These are phyloP conservation scores for Phylloscopus collybita DNA, from an alignment of 2,797 vertebrate genomes.

Conservation along the genomic window DNA sequence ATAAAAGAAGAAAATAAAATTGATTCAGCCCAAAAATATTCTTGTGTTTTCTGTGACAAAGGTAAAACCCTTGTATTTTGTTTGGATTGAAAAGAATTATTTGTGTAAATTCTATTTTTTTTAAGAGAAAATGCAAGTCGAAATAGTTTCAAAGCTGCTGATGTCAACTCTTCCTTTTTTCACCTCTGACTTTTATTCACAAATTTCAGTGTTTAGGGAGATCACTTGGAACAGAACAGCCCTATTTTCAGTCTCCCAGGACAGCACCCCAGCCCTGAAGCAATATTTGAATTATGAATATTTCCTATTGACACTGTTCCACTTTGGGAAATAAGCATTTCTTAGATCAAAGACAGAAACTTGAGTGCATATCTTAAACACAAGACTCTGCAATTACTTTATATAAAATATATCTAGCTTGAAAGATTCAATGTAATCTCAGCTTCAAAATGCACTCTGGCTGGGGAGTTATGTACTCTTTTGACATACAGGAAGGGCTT, in stretches of 20 bases:
- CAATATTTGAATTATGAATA: conserved; percentile 11
- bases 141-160: neutral
- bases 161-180: neutral
- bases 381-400: conserved; percentile 23
- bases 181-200: neutral
- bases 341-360: conserved; percentile 29
- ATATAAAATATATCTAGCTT: conserved; percentile 42
- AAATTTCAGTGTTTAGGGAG: neutral
- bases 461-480: neutral
- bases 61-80: neutral
- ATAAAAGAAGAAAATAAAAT: neutral
- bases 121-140: neutral
- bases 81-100: neutral
- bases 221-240: neutral
- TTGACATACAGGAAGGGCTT: neutral
- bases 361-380: conserved; percentile 5
- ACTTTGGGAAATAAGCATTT: conserved; percentile 26
- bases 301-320: conserved; percentile 14
- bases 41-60: neutral
- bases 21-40: neutral
- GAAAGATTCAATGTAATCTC: conserved; percentile 18
- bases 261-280: conserved; percentile 12
- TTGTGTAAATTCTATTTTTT: neutral
- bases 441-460: conserved; percentile 11
- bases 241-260: neutral